Conservation (phyloP, 1,140 invertebrate species). For the Hyposmocoma kahamanoa region DNA sequence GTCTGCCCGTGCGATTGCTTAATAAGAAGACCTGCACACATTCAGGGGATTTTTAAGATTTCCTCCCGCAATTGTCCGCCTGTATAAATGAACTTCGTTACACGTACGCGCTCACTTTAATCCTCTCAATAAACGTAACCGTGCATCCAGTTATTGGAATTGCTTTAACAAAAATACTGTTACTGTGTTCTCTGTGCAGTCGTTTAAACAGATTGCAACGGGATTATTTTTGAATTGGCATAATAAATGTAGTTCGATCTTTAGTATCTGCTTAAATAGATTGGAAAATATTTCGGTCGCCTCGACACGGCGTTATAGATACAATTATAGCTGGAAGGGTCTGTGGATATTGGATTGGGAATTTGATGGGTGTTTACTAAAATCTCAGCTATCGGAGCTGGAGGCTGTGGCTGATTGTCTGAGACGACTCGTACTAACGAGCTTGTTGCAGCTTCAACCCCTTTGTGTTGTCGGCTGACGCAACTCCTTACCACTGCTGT, state of each 20-base stretch:
- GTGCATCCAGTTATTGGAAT: slow-evolving; percentile 47
- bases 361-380: slow-evolving; percentile 17
- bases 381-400: slow-evolving; percentile 24
- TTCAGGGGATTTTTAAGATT: slow-evolving; percentile 52
- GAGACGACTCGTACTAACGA: slow-evolving; percentile 36
- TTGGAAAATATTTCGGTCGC: too few relatives aligned
- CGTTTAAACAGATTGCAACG: too few relatives aligned
- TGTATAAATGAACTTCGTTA: slow-evolving; percentile 39
- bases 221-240: too few relatives aligned
- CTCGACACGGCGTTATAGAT: too few relatives aligned
- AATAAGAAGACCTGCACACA: slow-evolving; percentile 52
- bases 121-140: slow-evolving; percentile 52
- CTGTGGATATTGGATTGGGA: too few relatives aligned
- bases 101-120: slow-evolving; percentile 39
- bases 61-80: slow-evolving; percentile 25
- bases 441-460: slow-evolving; percentile 25
- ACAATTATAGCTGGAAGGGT: too few relatives aligned
- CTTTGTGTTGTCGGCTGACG: slow-evolving; percentile 21
- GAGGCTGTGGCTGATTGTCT: slow-evolving; percentile 41
- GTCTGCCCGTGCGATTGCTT: slow-evolving; percentile 51
- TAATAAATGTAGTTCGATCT: too few relatives aligned
- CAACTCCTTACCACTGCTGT: slow-evolving; percentile 22
- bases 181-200: not conserved
- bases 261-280: too few relatives aligned
- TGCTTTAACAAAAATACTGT: slow-evolving; percentile 19